A percentile compares a stretch with the other conserved stretches of the same genome.
Conservation (phyloP, 2,113 vertebrate genomes). For the Percina caprodes region DNA sequence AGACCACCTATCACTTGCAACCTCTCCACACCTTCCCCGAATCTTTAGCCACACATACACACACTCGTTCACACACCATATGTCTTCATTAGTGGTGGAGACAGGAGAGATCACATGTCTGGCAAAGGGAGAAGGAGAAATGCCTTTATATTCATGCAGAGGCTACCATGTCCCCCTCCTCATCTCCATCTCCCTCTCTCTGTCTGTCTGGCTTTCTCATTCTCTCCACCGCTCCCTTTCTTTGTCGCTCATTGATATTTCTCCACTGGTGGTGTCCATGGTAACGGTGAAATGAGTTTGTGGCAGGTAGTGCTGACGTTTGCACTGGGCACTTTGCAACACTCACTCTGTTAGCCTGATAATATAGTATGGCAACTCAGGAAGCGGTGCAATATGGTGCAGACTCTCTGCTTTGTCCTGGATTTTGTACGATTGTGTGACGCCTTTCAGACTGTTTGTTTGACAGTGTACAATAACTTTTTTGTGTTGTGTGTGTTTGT, state of each 20-base stretch:
- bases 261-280: conserved; percentile 73
- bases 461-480: neutral
- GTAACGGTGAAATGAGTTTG: conserved; percentile 72
- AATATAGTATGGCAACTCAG: neutral
- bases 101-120: conserved; percentile 68
- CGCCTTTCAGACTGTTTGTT: neutral
- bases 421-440: neutral
- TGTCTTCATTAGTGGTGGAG: conserved; percentile 79
- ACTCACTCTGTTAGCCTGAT: conserved; percentile 2
- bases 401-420: conserved; percentile 2
- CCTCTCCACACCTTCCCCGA: conserved; percentile 27
- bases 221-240: conserved; percentile 13
- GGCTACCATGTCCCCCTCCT: conserved; percentile 35
- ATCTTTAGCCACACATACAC: conserved; percentile 5
- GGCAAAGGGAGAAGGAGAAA: conserved; percentile 62
- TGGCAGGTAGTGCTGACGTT: conserved; percentile 72
- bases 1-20: neutral
- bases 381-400: neutral
- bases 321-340: conserved; percentile 46
- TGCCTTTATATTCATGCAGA: conserved; percentile 62
- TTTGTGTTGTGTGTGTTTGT: conserved; percentile 25
- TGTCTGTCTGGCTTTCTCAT: conserved; percentile 46
- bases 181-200: conserved; percentile 33
- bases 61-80: conserved; percentile 55
- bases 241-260: conserved; percentile 75